Base-by-base conservation (phyloP, 2,888 invertebrate genomes). In the Coremacera marginata region DNA sequence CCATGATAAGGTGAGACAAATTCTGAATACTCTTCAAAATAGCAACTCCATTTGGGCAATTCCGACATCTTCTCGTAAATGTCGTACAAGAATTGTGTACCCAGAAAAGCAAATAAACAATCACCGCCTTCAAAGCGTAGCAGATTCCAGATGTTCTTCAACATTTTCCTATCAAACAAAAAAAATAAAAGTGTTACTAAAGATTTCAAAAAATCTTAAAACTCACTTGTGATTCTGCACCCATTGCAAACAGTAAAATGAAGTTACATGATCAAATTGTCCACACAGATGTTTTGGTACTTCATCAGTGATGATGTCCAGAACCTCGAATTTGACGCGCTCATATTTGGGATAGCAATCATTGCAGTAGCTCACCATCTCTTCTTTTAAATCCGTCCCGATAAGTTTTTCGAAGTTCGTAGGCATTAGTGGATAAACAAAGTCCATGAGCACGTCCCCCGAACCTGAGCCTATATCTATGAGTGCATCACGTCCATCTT, bases 201-300 rank as follows among this genome's bases (percentile, higher is more conserved):
- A 31, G 5, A 5, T 31, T 5, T 4, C 5, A 31, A 3, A 31
- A 5, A 31, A 31, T 31, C 5, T 31, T 14, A 44, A n/a, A 44
- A 70, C 70, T 70, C 27, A 70, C 70, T 31, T 57, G 86, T 94
- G 93, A 84, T 94, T 91, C 81, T 91, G 91, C 31, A 95, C 92
- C 95, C 95, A 95, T 84, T 95, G 95, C 5, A 95, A 89, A 79
- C 94, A 92, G 86, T 94, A 94, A 86, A 95, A 94, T 0, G 95
- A 95, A 77, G 94, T 92, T 3, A 92, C 91, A 84, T 94, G 93
- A 83, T 93, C 91, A 84, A 93, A 95, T 57, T 88, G 84, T 78
- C 88, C 90, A 31, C 88, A 83, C 74, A 91, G 83, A 31, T 91
- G 88, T 0, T 87, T 85, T 1, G 91, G 91, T 67, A 93, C 80